Base-by-base conservation (phyloP, 2,113 vertebrate genomes). In the Chlorocebus sabaeus region DNA sequence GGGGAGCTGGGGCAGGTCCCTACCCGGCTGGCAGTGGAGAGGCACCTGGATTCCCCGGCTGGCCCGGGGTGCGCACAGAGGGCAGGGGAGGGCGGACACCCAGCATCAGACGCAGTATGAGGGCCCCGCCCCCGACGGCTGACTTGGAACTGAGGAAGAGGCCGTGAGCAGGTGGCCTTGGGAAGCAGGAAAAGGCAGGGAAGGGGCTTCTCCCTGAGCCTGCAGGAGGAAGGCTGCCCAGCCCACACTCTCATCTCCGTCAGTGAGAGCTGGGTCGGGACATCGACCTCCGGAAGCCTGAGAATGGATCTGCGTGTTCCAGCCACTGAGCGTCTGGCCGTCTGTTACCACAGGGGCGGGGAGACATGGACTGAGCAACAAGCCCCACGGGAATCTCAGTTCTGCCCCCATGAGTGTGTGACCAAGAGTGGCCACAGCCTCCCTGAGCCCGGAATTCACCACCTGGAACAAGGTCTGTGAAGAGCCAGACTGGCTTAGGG, bases 311-410 rank as follows among this genome's bases (percentile, higher is more conserved):
- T 1, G 38, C 6, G 35, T 2, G 22, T 27, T 2, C 13, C 32
- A 45, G 57, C 68, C 48, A 7, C 43, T 3, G 5, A 2, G 25
- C 6, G 13, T 35, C 20, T 10, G 61, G 48, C 3, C 16, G 1
- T 50, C 5, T 35, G 43, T 45, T 16, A 23, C n/a, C 0, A 32
- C 6, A 73, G 40, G 2, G 20, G 2, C 6, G 38, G 78, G 55
- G 35, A 43, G 13, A 18, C 23, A 22, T 2, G 1, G 17, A 20
- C 8, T 1, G 27, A 78, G 30, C 3, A 0, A 2, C 3, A 6
- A 59, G 10, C 14, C 59, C 0, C 0, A 0, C 4, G 8, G 12
- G 25, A 3, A 3, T 57, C 32, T 76, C 0, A 6, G 1, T 45
- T 72, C 57, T 32, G 30, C 10, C 4, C 59, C n/a, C 6, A 7